Conservation (phyloP, 2,113 vertebrate genomes). For the Lanius collurio region DNA sequence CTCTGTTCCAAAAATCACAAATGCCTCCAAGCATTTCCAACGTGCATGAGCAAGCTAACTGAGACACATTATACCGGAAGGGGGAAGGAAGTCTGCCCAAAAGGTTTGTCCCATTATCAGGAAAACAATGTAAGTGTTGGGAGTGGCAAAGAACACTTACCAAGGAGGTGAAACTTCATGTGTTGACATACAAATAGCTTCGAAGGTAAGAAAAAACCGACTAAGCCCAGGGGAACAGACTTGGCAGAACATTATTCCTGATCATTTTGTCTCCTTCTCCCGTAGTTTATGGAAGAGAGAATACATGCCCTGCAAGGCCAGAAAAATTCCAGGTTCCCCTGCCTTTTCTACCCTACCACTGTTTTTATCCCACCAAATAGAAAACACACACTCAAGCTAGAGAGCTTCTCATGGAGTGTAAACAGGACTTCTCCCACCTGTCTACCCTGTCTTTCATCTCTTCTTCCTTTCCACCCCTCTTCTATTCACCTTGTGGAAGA, state of each 20-base stretch:
- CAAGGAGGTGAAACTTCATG: neutral
- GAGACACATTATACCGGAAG: neutral
- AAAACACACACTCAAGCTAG: neutral
- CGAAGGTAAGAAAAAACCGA: neutral
- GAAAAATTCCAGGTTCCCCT: neutral
- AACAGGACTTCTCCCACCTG: neutral
- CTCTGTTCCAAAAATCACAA: neutral
- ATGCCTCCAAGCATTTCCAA: neutral
- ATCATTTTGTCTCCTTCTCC: neutral
- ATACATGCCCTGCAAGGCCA: neutral
- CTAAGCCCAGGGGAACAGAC: neutral
- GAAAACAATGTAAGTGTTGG: neutral
- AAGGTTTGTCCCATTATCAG: neutral
- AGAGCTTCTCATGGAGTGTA: rapidly evolving
- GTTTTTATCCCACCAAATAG: neutral
- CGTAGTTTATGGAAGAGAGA: neutral
- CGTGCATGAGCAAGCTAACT: neutral
- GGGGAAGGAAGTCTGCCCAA: neutral
- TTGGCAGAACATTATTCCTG: neutral
- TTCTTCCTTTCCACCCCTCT: neutral
- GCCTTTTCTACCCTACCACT: neutral
- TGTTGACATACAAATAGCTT: neutral
- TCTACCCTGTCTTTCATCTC: neutral
- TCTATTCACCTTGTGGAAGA: neutral
- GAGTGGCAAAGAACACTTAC: neutral